Conservation (phyloP, 2,797 vertebrate species). For the Adrianichthys oophorus region DNA sequence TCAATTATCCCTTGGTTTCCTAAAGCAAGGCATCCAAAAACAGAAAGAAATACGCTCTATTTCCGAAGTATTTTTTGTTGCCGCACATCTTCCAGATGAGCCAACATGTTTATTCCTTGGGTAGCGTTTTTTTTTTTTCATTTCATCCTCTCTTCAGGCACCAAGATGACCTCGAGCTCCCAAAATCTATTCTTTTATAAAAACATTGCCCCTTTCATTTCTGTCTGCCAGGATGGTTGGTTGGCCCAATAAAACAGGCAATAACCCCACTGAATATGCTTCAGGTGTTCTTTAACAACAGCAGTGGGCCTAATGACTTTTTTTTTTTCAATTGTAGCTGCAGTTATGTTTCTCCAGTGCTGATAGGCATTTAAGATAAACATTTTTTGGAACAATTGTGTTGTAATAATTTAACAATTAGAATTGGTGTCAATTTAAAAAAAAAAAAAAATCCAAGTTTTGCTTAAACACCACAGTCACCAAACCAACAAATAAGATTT, state of each 20-base stretch:
- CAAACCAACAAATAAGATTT: too few species aligned
- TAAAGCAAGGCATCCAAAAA: constrained; percentile 46
- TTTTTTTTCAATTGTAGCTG: constrained; percentile 14
- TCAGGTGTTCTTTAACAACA: constrained; percentile 30
- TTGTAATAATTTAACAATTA: constrained; percentile 8
- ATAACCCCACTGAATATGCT: constrained; percentile 39
- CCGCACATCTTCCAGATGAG: constrained; percentile 48
- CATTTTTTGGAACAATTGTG: constrained; percentile 28
- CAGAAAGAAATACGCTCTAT: constrained; percentile 33
- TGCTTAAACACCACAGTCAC: background rate
- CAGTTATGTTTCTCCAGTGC: constrained; percentile 20
- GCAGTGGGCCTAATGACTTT: constrained; percentile 29
- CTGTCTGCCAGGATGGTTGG: constrained; percentile 20
- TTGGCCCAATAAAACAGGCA: constrained; percentile 48
- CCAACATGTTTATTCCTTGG: constrained; percentile 26
- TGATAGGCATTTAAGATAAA: constrained; percentile 32
- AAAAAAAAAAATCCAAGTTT: background rate
- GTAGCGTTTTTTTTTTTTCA: constrained; percentile 21
- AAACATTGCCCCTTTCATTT: constrained; percentile 30
- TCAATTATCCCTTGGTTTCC: constrained; percentile 61
- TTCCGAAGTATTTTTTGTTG: constrained; percentile 39
- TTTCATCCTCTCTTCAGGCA: constrained; percentile 37
- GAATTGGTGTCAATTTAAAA: too few species aligned
- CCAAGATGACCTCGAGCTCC: constrained; percentile 32
- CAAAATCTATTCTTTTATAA: constrained; percentile 23